Conservation (phyloP, 2,113 vertebrate species). For the Oreochromis niloticus region DNA sequence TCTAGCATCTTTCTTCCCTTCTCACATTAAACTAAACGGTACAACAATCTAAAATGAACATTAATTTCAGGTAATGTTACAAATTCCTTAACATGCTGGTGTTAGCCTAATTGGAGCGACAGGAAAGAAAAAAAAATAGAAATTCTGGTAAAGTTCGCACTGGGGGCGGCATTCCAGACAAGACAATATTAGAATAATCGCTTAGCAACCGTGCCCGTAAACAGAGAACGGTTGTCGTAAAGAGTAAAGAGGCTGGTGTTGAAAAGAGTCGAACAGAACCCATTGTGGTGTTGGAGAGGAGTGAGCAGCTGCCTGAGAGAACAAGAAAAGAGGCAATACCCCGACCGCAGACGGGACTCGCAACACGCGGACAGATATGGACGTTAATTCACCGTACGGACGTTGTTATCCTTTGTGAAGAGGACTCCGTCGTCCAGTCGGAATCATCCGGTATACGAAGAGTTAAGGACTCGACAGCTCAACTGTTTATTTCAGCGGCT, state of each 20-base stretch:
- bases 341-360: not conserved
- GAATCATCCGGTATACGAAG: conserved; percentile 50
- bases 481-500: conserved; percentile 71
- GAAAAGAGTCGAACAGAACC: conserved; percentile 65
- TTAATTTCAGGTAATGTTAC: not conserved
- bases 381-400: not conserved
- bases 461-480: conserved; percentile 63
- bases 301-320: conserved; percentile 30
- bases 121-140: not conserved
- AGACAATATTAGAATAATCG: conserved; percentile 49
- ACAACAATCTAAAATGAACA: not conserved
- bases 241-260: conserved; percentile 52
- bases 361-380: conserved; percentile 6
- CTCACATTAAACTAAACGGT: not conserved
- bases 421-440: conserved; percentile 22
- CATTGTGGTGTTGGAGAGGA: conserved; percentile 68
- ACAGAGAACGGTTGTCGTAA: conserved; percentile 61
- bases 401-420: conserved; percentile 2
- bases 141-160: conserved; percentile 13
- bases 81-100: not conserved
- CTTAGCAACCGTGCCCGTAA: conserved; percentile 68
- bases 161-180: conserved; percentile 27
- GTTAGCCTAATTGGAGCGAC: not conserved
- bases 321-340: not conserved
- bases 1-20: not conserved